Conservation (phyloP, 2,113 vertebrate genomes). For the Globicephala melas region DNA sequence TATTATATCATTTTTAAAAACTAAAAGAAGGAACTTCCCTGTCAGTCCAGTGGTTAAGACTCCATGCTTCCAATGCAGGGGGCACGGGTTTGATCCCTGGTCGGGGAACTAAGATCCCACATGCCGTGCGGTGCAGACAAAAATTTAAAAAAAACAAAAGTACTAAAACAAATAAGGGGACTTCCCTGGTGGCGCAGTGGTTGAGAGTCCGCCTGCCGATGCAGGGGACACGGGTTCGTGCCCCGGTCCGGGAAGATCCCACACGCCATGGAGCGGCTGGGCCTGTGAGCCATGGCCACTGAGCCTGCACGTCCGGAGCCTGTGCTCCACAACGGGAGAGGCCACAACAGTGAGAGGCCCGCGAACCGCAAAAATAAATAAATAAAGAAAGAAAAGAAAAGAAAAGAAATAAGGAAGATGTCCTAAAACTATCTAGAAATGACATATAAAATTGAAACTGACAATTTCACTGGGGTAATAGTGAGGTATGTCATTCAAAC, state of each 20-base stretch:
- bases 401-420: not conserved
- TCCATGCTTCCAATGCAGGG: not conserved
- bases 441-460: not conserved
- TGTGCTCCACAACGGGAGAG: too few species aligned
- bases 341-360: too few species aligned
- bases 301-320: too few species aligned
- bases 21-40: not conserved
- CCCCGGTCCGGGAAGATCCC: too few species aligned
- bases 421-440: not conserved
- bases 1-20: not conserved
- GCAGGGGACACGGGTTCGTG: too few species aligned
- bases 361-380: fast-evolving
- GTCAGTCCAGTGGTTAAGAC: not conserved
- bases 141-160: not conserved
- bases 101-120: not conserved
- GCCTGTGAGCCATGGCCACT: too few species aligned
- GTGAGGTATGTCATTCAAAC: not conserved
- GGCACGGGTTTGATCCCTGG: not conserved
- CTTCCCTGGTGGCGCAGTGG: too few species aligned
- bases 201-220: too few species aligned
- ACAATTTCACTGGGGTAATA: not conserved
- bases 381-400: too few species aligned
- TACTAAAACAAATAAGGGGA: not conserved
- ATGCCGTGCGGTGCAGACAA: not conserved
- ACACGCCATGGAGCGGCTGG: too few species aligned